Evolutionary conservation across 1,140 invertebrate species (phyloP), one percentile per base, ranked within the genome.

Genomic region (Zaprionus davidi): DNA sequence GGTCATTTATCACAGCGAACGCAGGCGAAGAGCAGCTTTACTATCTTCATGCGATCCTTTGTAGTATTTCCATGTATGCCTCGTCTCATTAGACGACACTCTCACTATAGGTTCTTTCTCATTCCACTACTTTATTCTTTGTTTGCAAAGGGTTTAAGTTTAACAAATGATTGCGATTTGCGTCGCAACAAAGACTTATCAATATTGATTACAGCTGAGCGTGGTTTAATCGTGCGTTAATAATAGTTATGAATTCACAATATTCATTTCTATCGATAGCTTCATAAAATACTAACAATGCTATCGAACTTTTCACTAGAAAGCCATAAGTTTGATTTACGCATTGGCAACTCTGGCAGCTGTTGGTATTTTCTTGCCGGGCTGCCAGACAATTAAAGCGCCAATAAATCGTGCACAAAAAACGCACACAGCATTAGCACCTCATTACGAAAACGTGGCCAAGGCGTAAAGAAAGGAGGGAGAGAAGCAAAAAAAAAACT

Each of bases 241-340:
- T 79, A 90, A 90, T 84, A 88, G 78, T 85, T 88, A 90, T 90
- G 90, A 77, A 90, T 88, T 73, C 81, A 26, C 71, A 74, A 78
- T 76, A 64, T 44, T 70, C 46, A 51, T 24, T 11, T 51, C 46
- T 51, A 51, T 51, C 46, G 46, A 51, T 51, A 51, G 46, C 46
- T 51, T 20, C 20, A 51, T 51, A 34, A 22, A 51, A 22, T 24
- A 51, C 46, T 7, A 51, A 34, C 36, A 72, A 51, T 20, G 26
- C 56, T 68, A 65, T 64, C 46, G 53, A 65, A 60, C 46, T 71
- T 77, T 82, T 80, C 81, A 88, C 90, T 90, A 78, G 75, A 88
- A 90, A 90, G 55, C 81, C 79, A 90, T 85, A 71, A 77, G 64
- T 75, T 75, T 90, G 85, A 90, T 90, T 90, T 90, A 90, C 79